Evolutionary conservation across 2,113 vertebrate genomes (phyloP), one percentile per base, ranked within the genome.

Genomic region (Tylochromis polylepis): DNA sequence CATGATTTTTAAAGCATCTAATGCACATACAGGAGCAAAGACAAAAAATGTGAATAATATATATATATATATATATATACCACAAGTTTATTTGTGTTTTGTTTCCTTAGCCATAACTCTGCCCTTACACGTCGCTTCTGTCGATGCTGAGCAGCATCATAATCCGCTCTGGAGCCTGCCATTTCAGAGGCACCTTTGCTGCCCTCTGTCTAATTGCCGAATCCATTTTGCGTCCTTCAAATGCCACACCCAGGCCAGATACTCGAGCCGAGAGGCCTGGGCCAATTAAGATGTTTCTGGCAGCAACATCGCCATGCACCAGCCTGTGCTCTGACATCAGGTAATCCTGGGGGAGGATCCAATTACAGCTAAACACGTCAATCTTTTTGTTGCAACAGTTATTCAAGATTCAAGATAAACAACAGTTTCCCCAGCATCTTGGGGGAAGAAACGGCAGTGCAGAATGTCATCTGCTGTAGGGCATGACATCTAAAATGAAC

Each of bases 161-260:
- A 2, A 97, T 89, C 83, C 94, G 91, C 87, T 97, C 96, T 3
- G 95, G 95, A 27, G 95, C 93, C 87, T 96, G 93, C 96, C 95
- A 96, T 87, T 96, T 96, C 24, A 96, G 58, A 22, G 95, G 95
- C 34, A 95, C 95, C 80, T 93, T 87, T 2, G 90, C 85, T 38
- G 88, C 87, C 87, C 87, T 89, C 77, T 38, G 80, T 29, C 75
- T 90, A 22, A 88, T 57, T 10, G 91, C 62, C 5, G 81, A 82
- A 38, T 93, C 93, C 5, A 29, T 82, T 79, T 87, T 90, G 65
- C 93, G 88, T 67, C 86, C 85, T 59, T 83, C 85, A 53, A 96
- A 96, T 6, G 95, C 96, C 72, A 93, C 75, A 6, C 93, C 93
- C 86, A 96, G 92, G 18, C 95, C 95, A 6, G 95, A 94, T 46